Conservation (phyloP, 2,113 vertebrate species). For the Oenanthe melanoleuca region DNA sequence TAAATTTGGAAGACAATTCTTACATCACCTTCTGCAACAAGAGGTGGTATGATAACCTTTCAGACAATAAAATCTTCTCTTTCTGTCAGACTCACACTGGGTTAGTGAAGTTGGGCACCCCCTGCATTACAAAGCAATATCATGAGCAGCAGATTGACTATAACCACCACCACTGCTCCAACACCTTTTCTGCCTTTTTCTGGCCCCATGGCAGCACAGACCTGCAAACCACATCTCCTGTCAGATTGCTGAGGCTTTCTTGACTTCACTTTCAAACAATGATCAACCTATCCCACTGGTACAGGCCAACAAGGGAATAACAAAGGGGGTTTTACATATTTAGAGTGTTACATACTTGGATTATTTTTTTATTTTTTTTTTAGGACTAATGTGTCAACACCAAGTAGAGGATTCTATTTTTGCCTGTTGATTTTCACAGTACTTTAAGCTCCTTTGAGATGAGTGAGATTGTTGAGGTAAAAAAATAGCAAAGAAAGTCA, state of each 20-base stretch:
- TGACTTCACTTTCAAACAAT: background rate
- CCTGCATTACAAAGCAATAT: background rate
- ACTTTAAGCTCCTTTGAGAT: background rate
- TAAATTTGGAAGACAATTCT: background rate
- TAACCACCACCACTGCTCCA: background rate
- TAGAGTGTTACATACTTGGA: background rate
- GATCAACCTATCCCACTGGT: background rate
- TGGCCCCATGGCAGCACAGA: background rate
- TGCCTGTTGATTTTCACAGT: background rate
- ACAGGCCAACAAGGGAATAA: background rate
- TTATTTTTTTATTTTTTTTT: background rate
- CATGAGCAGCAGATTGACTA: background rate
- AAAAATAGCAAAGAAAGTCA: background rate
- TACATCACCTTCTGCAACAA: background rate
- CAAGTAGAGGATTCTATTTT: background rate
- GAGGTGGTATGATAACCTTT: background rate
- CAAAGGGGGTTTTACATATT: rapidly evolving
- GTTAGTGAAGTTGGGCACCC: background rate
- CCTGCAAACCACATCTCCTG: background rate
- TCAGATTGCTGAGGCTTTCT: background rate
- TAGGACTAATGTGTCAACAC: background rate
- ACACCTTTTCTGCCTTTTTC: background rate
- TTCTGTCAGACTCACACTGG: rapidly evolving
- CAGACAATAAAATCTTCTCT: background rate
- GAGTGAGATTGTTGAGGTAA: background rate